Base-by-base conservation (phyloP, 2,113 vertebrate species). In the Dendropsophus ebraccatus region DNA sequence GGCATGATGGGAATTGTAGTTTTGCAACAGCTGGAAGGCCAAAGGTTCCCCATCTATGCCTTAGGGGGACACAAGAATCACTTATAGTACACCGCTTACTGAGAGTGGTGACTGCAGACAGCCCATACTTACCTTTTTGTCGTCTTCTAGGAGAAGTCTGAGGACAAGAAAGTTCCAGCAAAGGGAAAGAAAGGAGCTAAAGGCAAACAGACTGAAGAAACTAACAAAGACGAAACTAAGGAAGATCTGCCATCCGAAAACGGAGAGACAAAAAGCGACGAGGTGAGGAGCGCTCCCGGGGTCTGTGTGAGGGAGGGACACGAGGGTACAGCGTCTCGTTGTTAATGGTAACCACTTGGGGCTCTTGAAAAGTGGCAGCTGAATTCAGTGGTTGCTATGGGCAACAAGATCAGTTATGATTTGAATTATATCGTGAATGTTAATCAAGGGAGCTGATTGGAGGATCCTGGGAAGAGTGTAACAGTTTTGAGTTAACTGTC, bases 161-260 rank as follows among this genome's bases (percentile, higher is more conserved):
- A 93, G 16, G 94, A 97, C 93, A 94, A 93, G 88, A 95, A 94
- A 87, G 88, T 92, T 75, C 90, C 91, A 5, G 77, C 94, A 12
- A 97, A 96, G 90, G 91, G 90, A 77, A 97, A 95, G 88, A 96
- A 95, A 74, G 93, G 95, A 74, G 94, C 93, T 65, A 97, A 97
- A 92, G 93, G 95, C 37, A 96, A 94, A 81, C 96, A 96, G 78
- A 91, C 90, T 2, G 96, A 96, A 82, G 91, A 93, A 82, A 92
- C 95, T 77, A 91, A 95, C 82, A 93, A 95, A 73, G 93, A 96
- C 54, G 94, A 95, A 41, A 82, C 91, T 54, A 94, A 95, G 87
- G 94, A 96, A 86, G 95, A 94, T 11, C 73, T 90, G 50, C 94
- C 96, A 78, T 94, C 96, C 81, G 97, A 98, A 90, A 98, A 98